Conservation (phyloP, 2,888 invertebrate genomes). For the Leistus spinibarbis region DNA sequence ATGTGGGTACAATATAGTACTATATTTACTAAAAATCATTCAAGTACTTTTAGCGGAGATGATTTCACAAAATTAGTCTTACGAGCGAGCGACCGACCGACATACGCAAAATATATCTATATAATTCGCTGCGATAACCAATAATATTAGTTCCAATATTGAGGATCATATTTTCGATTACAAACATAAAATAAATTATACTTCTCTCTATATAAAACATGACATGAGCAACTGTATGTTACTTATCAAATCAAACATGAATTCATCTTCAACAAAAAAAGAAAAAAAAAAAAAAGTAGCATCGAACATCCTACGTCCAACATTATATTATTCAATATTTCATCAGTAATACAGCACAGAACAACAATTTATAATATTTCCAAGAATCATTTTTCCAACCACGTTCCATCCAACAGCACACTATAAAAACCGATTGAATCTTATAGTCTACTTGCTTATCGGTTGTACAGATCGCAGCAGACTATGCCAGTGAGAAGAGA, state of each 20-base stretch:
- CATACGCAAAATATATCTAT: too few species aligned
- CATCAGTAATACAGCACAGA: constrained; percentile 29
- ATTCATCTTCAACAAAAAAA: neutral
- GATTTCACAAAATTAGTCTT: too few species aligned
- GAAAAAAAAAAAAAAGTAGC: too few species aligned
- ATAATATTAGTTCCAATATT: neutral
- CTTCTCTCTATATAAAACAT: neutral
- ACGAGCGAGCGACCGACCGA: too few species aligned
- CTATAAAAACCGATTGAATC: constrained; percentile 16
- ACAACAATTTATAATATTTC: constrained; percentile 36
- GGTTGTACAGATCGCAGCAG: neutral
- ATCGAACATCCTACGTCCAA: neutral
- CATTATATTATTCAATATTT: constrained; percentile 18
- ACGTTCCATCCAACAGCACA: constrained; percentile 5
- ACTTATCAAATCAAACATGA: neutral
- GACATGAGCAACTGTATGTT: neutral
- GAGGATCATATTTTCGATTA: neutral
- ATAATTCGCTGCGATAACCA: neutral
- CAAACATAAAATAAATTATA: neutral
- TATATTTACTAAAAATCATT: too few species aligned
- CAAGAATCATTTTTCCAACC: constrained; percentile 13
- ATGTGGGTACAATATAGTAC: too few species aligned
- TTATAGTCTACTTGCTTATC: constrained; percentile 18
- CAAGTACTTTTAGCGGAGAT: too few species aligned
- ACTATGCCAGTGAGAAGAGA: neutral